Evolutionary conservation across 2,888 invertebrate genomes (phyloP).

Genomic region (Stenotaenia linearis): DNA sequence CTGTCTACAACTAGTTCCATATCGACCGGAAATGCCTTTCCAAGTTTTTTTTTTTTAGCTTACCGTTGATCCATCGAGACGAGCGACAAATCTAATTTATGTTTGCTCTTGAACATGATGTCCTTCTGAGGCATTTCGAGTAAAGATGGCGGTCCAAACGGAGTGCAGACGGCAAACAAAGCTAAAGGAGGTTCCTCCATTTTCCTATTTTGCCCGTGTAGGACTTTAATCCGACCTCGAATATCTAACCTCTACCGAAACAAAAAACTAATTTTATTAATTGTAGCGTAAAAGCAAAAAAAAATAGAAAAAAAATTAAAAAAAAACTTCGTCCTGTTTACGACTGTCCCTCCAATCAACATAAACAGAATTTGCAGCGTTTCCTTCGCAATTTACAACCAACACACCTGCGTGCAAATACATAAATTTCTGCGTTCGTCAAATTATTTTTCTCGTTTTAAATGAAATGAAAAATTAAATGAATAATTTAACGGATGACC

Average conservation of each 20-base stretch:
- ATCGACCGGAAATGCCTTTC: background rate
- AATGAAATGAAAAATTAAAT: constrained; percentile 8
- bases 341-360: constrained; percentile 23
- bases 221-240: constrained; percentile 88
- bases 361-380: constrained; percentile 10
- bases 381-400: constrained; percentile 12
- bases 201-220: constrained; percentile 94
- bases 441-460: background rate
- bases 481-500: background rate
- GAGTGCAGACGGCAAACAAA: constrained; percentile 95
- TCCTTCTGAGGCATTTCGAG: constrained; percentile 97
- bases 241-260: constrained; percentile 86
- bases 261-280: constrained; percentile 29
- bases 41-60: background rate
- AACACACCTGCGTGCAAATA: constrained; percentile 12
- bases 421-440: background rate
- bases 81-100: constrained; percentile 91
- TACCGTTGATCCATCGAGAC: constrained; percentile 94
- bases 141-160: constrained; percentile 95
- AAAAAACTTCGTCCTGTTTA: background rate
- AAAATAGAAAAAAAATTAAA: background rate
- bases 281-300: background rate
- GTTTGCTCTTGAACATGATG: constrained; percentile 99
- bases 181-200: constrained; percentile 90
- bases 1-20: too few relatives aligned